phyloP scores from a whole-genome alignment of 2,113 vertebrate genomes.

The Hydrolagus affinis region DNA sequence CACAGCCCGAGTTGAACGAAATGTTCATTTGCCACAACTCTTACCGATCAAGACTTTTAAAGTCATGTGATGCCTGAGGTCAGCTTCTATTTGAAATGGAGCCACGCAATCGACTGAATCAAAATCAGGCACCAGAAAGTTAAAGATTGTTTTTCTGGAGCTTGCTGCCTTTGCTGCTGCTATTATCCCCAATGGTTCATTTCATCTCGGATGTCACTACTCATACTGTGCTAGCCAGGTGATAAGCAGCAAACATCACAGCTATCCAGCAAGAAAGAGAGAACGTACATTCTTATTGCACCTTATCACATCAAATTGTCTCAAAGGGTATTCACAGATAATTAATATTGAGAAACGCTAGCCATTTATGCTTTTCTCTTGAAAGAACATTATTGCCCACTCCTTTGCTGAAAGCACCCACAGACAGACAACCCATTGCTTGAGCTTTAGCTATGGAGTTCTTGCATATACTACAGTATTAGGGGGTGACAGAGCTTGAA shows the following conservation, averaged over 20 bases:
- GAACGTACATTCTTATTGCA: too few relatives aligned
- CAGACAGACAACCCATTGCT: too few relatives aligned
- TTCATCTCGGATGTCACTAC: background rate
- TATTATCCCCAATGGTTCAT: background rate
- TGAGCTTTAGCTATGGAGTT: too few relatives aligned
- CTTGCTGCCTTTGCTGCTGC: background rate
- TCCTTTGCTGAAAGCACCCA: too few relatives aligned
- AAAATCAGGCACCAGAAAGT: background rate
- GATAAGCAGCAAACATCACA: background rate
- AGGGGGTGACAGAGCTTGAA: too few relatives aligned
- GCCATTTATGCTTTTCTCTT: too few relatives aligned
- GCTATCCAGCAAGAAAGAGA: background rate
- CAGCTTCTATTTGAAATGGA: background rate
- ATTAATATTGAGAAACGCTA: too few relatives aligned
- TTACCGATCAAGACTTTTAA: slow-evolving; percentile 8
- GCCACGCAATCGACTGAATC: background rate
- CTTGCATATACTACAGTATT: too few relatives aligned
- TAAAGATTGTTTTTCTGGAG: background rate
- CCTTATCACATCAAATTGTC: too few relatives aligned
- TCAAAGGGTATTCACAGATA: too few relatives aligned
- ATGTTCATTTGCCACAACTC: slow-evolving; percentile 4
- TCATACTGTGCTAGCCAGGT: background rate
- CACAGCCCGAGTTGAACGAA: background rate
- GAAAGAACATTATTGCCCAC: too few relatives aligned
- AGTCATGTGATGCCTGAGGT: background rate